Evolutionary conservation across 2,797 vertebrate species (phyloP).

Genomic region (Spea hammondii): DNA sequence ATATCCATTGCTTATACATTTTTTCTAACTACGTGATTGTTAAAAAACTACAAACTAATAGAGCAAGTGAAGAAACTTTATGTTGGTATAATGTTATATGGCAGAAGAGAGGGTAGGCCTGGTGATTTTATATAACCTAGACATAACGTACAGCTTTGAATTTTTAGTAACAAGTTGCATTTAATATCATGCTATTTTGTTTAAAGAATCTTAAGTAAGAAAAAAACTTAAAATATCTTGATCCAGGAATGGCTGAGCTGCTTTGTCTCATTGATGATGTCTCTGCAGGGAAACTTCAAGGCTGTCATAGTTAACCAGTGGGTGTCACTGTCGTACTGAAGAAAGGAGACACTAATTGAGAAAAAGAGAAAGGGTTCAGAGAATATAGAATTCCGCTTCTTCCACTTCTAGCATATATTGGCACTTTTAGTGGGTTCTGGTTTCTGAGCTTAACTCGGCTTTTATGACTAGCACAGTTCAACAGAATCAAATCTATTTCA

Average conservation of each 20-base stretch:
- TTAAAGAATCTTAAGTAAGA: conserved; percentile 29
- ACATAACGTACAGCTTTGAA: conserved; percentile 25
- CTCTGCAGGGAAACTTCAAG: conserved; percentile 19
- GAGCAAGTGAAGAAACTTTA: too few species aligned
- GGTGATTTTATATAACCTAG: background rate
- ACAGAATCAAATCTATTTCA: background rate
- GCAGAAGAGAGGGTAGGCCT: background rate
- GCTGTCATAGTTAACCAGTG: conserved; percentile 16
- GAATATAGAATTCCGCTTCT: conserved; percentile 27
- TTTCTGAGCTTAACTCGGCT: conserved; percentile 9
- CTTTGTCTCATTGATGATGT: background rate
- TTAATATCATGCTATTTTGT: background rate
- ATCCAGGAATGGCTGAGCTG: conserved; percentile 29
- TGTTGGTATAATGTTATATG: too few species aligned
- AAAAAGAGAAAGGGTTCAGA: background rate
- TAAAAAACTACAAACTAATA: too few species aligned
- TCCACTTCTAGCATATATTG: conserved; percentile 12
- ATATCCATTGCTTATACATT: too few species aligned
- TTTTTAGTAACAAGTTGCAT: conserved; percentile 32
- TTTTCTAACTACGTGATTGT: too few species aligned
- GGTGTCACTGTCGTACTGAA: conserved; percentile 41
- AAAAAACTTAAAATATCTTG: conserved; percentile 1
- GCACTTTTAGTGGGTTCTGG: conserved; percentile 12
- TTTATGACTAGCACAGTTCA: conserved; percentile 15
- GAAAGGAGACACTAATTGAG: conserved; percentile 38